A percentile compares a stretch with the other conserved stretches of the same genome.
Evolutionary conservation across 2,113 vertebrate genomes (phyloP).

Genomic region (Lepus europaeus): DNA sequence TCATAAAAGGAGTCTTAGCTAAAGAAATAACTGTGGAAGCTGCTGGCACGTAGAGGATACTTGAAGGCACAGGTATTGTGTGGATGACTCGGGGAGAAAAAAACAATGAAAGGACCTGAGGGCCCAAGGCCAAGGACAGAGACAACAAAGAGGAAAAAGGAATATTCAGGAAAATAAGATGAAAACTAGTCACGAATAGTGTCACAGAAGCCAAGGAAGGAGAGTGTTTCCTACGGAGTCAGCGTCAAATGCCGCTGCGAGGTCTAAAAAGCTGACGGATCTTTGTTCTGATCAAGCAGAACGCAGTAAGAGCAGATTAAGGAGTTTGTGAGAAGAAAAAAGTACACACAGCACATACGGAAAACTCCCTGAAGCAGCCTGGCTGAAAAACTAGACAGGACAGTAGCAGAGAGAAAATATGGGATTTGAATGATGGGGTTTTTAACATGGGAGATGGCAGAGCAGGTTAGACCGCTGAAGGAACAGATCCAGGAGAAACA

Average conservation of each 20-base stretch:
- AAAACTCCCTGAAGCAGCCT: too few relatives aligned
- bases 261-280: background rate
- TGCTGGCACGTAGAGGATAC: background rate
- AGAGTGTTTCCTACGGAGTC: background rate
- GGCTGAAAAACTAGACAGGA: background rate
- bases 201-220: background rate
- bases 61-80: background rate
- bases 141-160: background rate
- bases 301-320: background rate
- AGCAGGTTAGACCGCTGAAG: background rate
- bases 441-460: background rate
- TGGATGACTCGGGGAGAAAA: background rate
- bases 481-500: background rate
- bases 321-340: background rate
- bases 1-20: background rate
- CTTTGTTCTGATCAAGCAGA: background rate
- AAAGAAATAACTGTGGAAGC: background rate
- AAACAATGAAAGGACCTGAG: background rate
- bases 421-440: background rate
- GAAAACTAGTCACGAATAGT: conserved; percentile 9
- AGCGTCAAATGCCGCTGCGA: background rate
- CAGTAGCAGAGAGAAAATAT: background rate
- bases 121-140: background rate
- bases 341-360: background rate
- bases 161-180: background rate